Base-by-base conservation (phyloP, 2,888 invertebrate genomes). In the Merodon equestris region DNA sequence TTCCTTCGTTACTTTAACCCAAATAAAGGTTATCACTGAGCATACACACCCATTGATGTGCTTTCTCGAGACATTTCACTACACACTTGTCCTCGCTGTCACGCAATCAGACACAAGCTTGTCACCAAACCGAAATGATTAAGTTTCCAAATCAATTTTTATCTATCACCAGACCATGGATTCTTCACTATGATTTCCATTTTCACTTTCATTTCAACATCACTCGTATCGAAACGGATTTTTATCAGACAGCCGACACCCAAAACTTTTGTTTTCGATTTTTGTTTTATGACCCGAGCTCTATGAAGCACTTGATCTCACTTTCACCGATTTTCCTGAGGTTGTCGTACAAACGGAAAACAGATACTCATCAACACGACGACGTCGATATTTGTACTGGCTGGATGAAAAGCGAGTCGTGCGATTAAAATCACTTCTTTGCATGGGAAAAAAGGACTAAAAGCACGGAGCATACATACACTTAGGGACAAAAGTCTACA, bases 31-130 rank as follows among this genome's bases (percentile, higher is more conserved):
- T 66, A 71, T 71, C 58, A 56, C 60, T 38, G 38, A 44, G 44
- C 51, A 72, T 66, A 72, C 71, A 76, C 71, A 76, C 72, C 66
- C 66, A 76, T 53, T 75, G 27, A 27, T 75, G 40, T 34, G 2
- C 19, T 4, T 47, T 48, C 48, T 12, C 17, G 1, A 27, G 48
- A 57, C 42, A 42, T 17, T 57, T 57, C n/a, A 40, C 38, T 54
- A 27, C 19, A 13, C n/a, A 15, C n/a, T 27, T n/a, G 48, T 54
- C 47, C 47, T 54, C 58, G 40, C 15, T 15, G 19, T 50, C 42
- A 58, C 45, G 50, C 50, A 63, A 50, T 50, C n/a, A n/a, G 44
- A 57, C 42, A 44, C 27, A 12, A 50, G 47, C 53, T 19, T 36
- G 14, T 47, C 44, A 60, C n/a, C 34, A n/a, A n/a, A n/a, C n/a